Evolutionary conservation across 2,797 vertebrate genomes (phyloP).

Genomic region (Chromobotia macracanthus): DNA sequence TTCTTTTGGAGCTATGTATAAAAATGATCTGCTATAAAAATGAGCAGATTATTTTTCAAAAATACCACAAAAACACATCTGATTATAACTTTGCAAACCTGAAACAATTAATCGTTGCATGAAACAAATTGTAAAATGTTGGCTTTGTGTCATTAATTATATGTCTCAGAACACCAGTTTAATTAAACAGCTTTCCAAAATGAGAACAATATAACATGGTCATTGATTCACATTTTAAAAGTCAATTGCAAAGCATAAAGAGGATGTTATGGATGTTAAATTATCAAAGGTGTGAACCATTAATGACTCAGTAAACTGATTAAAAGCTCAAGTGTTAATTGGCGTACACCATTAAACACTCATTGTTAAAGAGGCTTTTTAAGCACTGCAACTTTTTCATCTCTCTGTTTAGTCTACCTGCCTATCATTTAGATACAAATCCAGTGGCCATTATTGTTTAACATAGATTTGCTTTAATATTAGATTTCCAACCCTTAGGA

Average conservation of each 20-base stretch:
- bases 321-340: conserved; percentile 48
- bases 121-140: conserved; percentile 20
- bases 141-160: conserved; percentile 35
- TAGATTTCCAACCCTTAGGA: conserved; percentile 31
- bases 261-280: conserved; percentile 48
- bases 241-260: conserved; percentile 46
- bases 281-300: conserved; percentile 49
- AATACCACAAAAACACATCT: conserved; percentile 22
- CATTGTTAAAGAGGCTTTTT: conserved; percentile 15
- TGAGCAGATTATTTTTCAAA: conserved; percentile 12
- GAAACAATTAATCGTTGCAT: conserved; percentile 2
- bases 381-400: conserved; percentile 1
- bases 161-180: conserved; percentile 1
- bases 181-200: conserved; percentile 41
- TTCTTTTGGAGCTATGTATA: background rate
- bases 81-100: background rate
- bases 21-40: no score
- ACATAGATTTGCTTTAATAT: conserved; percentile 23
- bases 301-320: conserved; percentile 48
- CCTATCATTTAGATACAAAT: background rate
- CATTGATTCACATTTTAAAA: conserved; percentile 41
- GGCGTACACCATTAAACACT: conserved; percentile 32
- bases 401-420: conserved; percentile 7
- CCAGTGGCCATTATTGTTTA: conserved; percentile 18
- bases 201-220: conserved; percentile 42